phyloP scores from a whole-genome alignment of 2,888 invertebrate species.

The Agrotis segetum region DNA sequence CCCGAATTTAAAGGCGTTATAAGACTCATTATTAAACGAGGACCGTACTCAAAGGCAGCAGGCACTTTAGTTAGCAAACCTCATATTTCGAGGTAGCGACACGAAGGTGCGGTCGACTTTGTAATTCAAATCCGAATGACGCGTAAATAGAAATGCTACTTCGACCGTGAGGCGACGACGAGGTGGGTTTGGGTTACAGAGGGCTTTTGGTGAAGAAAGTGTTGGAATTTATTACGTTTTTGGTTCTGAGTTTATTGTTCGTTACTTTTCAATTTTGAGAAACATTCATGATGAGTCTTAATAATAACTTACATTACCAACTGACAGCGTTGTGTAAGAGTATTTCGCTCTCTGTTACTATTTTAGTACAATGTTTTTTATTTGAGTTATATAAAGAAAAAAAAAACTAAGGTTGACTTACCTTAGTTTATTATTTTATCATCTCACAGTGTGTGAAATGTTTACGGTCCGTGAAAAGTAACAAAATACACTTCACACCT shows the following conservation, averaged over 20 bases:
- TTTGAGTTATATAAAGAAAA: no score
- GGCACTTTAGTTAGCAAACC: constrained; percentile 66
- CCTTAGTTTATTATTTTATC: no score
- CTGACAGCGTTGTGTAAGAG: no score
- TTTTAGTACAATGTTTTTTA: no score
- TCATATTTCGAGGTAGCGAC: constrained; percentile 72
- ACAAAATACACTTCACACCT: no score
- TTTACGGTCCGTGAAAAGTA: no score
- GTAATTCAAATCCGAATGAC: constrained; percentile 86
- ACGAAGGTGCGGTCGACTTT: constrained; percentile 81
- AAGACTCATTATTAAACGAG: constrained; percentile 68
- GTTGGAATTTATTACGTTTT: not conserved
- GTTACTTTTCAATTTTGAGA: not conserved
- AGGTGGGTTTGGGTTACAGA: constrained; percentile 12
- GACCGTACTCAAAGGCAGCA: constrained; percentile 61
- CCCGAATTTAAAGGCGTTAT: constrained; percentile 56
- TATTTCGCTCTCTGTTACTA: no score
- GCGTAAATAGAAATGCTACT: constrained; percentile 56
- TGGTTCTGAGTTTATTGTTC: not conserved
- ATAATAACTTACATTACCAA: no score
- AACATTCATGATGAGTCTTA: not conserved
- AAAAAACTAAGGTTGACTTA: no score
- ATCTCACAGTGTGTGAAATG: no score
- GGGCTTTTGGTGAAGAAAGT: not conserved
- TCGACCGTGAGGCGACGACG: constrained; percentile 4